Conservation (phyloP, 2,113 vertebrate species). For the Dryoscopus gambensis region DNA sequence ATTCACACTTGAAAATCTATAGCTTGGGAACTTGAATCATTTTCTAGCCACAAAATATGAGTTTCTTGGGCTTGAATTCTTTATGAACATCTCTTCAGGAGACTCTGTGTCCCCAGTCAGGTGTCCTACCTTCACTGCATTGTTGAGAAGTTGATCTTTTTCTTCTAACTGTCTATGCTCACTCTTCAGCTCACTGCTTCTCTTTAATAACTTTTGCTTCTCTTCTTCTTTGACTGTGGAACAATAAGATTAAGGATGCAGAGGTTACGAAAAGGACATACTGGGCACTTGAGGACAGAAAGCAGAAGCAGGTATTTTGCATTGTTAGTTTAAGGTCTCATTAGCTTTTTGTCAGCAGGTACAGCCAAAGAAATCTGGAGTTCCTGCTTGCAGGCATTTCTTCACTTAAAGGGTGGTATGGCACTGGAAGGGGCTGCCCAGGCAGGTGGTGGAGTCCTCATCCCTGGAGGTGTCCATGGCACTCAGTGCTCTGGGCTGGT, state of each 20-base stretch:
- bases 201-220: constrained; percentile 86
- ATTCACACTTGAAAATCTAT: neutral
- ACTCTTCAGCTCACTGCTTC: constrained; percentile 84
- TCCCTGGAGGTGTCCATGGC: neutral
- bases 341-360: neutral
- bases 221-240: constrained; percentile 90
- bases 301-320: neutral
- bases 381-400: neutral
- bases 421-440: neutral
- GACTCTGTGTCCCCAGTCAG: neutral
- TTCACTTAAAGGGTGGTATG: accelerated
- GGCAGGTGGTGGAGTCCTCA: neutral
- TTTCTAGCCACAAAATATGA: neutral
- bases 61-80: neutral
- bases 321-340: neutral
- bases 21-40: neutral
- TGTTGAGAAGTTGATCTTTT: constrained; percentile 83
- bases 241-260: neutral
- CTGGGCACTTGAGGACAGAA: neutral
- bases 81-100: neutral
- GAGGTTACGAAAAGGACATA: neutral
- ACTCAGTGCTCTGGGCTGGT: neutral
- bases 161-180: constrained; percentile 87
- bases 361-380: neutral
- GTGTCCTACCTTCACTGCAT: constrained; percentile 78